phyloP scores from a whole-genome alignment of 2,113 vertebrate species.

The Phyllostomus discolor region DNA sequence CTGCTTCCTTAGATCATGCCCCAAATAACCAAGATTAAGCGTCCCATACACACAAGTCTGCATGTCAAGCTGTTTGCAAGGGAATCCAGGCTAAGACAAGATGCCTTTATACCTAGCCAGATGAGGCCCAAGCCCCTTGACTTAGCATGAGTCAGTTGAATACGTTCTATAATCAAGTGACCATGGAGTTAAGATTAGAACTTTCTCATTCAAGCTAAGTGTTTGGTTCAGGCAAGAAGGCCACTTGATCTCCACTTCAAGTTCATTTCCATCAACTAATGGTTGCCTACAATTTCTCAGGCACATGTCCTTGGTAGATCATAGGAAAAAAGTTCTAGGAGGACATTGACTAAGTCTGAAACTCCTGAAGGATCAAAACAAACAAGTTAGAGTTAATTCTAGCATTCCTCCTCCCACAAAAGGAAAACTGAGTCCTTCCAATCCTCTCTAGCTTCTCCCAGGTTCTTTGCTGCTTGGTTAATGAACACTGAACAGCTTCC shows the following conservation, averaged over 20 bases:
- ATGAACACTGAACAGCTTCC: neutral
- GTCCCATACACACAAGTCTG: no score
- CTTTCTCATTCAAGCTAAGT: neutral
- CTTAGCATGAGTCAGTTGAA: neutral
- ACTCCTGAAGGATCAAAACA: neutral
- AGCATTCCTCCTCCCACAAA: neutral
- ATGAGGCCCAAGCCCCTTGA: fast-evolving
- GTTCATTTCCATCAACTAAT: neutral
- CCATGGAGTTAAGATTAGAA: neutral
- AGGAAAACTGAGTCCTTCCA: no score
- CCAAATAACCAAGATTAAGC: neutral
- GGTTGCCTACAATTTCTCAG: neutral
- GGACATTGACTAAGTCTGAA: neutral
- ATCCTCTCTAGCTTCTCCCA: neutral
- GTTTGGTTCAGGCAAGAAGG: neutral
- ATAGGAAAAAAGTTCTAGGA: neutral
- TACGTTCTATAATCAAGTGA: neutral
- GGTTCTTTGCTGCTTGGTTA: neutral
- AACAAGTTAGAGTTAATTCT: neutral
- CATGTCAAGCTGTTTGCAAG: neutral
- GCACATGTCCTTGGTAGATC: neutral
- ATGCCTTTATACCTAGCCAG: neutral
- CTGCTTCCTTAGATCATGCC: neutral
- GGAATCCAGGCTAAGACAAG: neutral
- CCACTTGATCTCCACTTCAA: neutral